phyloP scores from a whole-genome alignment of 2,113 vertebrate genomes.

The Gopherus evgoodei region DNA sequence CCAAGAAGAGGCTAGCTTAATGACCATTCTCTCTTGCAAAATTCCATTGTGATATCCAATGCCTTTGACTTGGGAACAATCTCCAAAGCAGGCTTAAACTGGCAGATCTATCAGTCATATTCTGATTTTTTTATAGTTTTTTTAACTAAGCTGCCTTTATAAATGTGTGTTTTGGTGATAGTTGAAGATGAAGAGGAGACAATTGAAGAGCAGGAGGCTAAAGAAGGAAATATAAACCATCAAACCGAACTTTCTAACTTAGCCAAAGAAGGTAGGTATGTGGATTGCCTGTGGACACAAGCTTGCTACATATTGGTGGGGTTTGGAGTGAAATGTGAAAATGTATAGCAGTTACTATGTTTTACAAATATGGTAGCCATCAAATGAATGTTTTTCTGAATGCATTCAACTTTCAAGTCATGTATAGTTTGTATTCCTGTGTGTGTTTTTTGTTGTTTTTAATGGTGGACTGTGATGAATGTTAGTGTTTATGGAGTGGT shows the following conservation, averaged over 20 bases:
- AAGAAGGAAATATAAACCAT: slow-evolving; percentile 86
- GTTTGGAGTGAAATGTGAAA: neutral
- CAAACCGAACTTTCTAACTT: slow-evolving; percentile 86
- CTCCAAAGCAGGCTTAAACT: neutral
- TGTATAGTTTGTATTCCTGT: neutral
- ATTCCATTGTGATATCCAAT: neutral
- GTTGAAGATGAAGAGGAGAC: slow-evolving; percentile 91
- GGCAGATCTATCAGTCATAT: neutral
- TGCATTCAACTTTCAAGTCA: neutral
- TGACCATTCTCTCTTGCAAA: neutral
- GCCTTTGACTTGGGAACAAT: neutral
- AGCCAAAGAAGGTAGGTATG: slow-evolving; percentile 73
- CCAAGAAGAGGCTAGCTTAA: neutral
- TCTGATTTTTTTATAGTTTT: neutral
- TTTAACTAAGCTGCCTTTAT: neutral
- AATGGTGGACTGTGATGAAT: neutral
- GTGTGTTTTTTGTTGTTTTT: neutral
- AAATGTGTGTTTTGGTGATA: slow-evolving; percentile 55
- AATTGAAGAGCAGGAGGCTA: slow-evolving; percentile 90
- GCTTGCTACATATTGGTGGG: neutral
- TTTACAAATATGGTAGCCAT: neutral
- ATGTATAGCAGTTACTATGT: neutral
- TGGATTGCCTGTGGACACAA: neutral
- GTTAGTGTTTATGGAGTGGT: neutral
- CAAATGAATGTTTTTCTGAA: neutral